Conservation (phyloP, 64 coral and sea anemone genomes). For the Pachyseris speciosa region DNA sequence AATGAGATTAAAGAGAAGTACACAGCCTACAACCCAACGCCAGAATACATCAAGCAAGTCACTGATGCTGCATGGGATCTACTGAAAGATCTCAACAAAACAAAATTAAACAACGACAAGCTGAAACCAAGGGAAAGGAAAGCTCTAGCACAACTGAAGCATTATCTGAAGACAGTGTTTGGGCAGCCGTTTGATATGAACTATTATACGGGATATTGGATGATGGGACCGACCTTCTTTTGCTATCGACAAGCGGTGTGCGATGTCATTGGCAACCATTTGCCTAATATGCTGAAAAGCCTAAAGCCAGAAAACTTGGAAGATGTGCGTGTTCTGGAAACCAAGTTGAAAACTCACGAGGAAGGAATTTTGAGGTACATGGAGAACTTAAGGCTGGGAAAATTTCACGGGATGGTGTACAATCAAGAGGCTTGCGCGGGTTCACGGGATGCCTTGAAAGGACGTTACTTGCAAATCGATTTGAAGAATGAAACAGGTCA, state of each 20-base stretch:
- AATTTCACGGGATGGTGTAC: conserved; percentile 30
- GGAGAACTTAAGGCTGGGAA: conserved; percentile 35
- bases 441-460: conserved; percentile 5
- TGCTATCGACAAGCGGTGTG: conserved; percentile 35
- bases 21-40: conserved; percentile 2
- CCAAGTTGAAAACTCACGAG: conserved; percentile 31
- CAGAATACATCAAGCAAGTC: background rate
- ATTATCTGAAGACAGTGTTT: too few species aligned
- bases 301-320: conserved; percentile 42
- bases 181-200: conserved; percentile 29
- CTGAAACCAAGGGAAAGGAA: conserved; percentile 28
- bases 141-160: too few species aligned
- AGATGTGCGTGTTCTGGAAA: conserved; percentile 19
- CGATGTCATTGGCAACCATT: conserved; percentile 5
- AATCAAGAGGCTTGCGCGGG: conserved; percentile 47
- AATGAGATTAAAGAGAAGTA: conserved; percentile 1
- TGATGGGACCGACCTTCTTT: conserved; percentile 38
- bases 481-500: conserved; percentile 12
- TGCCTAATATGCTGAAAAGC: conserved; percentile 2
- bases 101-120: background rate
- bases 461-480: background rate
- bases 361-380: conserved; percentile 43
- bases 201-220: conserved; percentile 63
- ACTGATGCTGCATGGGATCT: conserved; percentile 5
- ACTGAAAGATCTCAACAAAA: conserved; percentile 1